Evolutionary conservation across 2,888 invertebrate genomes (phyloP), one percentile per base, ranked within the genome.

Genomic region (Meandrusa payeni): DNA sequence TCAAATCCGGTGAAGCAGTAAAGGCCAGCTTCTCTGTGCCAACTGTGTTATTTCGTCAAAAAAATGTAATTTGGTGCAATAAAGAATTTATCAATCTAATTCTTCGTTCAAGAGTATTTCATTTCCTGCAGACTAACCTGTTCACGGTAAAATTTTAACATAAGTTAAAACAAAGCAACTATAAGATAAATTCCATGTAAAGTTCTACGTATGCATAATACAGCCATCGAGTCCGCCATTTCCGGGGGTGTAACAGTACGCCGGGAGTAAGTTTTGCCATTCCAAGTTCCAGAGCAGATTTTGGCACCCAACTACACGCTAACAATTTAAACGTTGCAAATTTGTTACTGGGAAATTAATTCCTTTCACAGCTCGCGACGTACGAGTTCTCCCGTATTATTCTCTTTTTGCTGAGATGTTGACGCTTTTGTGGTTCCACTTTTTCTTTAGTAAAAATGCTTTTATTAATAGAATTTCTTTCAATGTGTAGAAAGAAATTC

Each of bases 301-400:
- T 61, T 64, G 64, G 63, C 69, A 56, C 59, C 59, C 54, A 68
- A 65, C 67, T 66, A 59, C 55, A 45, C 46, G 29, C 42, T 54
- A 58, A 63, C 64, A 65, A 65, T 59, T 69, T 73, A 61, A 65
- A 62, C 61, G 52, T 51, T 57, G 72, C 76, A 77, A 78, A 79
- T 81, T 78, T 69, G 60, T 71, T 64, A 64, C 64, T 58, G 57
- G 61, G 60, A 72, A 78, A 82, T 82, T 81, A 79, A 81, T 80
- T 76, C 62, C 53, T 61, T 57, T 64, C 47, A 63, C 56, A 63
- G 64, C 67, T 65, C 58, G 40, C 33, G 34, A 29, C 39, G 32
- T 40, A 20, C 37, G 23, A 11, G 37, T 37, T 29, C 46, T 46
- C 5, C 10, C 31, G 42, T 46, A 38, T 45, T 48, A 39, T 29